Base-by-base conservation (phyloP, 1,140 invertebrate genomes). In the Drosophila hydei region DNA sequence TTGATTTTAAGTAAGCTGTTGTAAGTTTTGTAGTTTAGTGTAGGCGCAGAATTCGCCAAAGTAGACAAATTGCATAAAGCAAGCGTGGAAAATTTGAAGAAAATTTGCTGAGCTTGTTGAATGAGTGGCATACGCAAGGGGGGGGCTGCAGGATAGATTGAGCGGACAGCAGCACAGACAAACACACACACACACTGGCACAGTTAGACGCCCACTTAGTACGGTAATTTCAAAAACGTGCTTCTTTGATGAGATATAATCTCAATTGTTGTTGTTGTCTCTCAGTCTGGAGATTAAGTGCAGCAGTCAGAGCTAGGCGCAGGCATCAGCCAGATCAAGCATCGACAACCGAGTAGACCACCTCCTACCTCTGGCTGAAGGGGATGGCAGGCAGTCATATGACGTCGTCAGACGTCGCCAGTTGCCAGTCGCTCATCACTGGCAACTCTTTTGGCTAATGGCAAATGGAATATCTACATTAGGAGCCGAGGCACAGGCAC, bases 191-290 rank as follows among this genome's bases (percentile, higher is more conserved):
- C 42, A 60, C 64, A 69, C 30, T 77, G 75, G 72, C 83, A 88
- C 83, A 88, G 83, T 88, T 88, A 88, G 83, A 89, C 89, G 84
- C 89, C 89, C 89, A 90, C 89, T 90, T 89, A 89, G 80, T 90
- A 90, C 89, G 89, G 83, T 90, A 90, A 90, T 90, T 89, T 81
- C 72, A 55, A 80, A 90, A 90, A 89, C 89, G 83, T 90, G 89
- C 80, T 83, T 80, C 74, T 77, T 77, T 89, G 85, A 90, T 90
- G 84, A 85, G 83, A 85, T 89, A 84, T 80, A 85, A 90, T 90
- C 88, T 84, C 25, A 45, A 48, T 63, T 71, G 56, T 45, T 75
- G 75, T 58, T 68, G 71, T 64, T 89, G 76, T 59, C 63, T 72
- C 70, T 72, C 75, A 76, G 72, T 25, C 75, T 64, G 72, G 78